Conservation (phyloP, 2,797 vertebrate genomes). For the Liasis olivaceus region DNA sequence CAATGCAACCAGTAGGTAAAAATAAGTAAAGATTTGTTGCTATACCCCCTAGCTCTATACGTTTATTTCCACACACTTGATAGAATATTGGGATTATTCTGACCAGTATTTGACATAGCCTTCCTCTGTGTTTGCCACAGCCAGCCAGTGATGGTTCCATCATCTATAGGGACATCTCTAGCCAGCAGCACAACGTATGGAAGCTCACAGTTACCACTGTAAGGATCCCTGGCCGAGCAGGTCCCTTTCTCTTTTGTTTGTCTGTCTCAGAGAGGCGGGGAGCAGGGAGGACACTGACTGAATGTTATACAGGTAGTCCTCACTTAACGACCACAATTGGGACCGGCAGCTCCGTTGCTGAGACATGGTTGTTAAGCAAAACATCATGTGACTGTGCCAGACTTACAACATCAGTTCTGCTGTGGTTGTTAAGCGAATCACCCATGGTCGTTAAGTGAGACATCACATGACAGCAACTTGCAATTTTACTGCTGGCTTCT, state of each 20-base stretch:
- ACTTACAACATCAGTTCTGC: neutral
- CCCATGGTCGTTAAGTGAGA: neutral
- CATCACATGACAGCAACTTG: neutral
- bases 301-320: neutral
- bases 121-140: constrained; percentile 9
- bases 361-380: neutral
- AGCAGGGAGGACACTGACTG: neutral
- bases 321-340: neutral
- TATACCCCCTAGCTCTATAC: neutral
- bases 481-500: neutral
- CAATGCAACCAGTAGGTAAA: neutral
- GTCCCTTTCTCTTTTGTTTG: neutral
- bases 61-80: neutral
- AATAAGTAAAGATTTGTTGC: neutral
- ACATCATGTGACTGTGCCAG: neutral
- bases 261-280: neutral
- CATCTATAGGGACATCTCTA: neutral
- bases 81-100: neutral
- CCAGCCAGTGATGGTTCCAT: no score
- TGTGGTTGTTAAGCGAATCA: neutral
- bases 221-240: neutral
- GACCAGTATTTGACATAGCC: neutral
- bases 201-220: neutral
- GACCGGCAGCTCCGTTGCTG: neutral
- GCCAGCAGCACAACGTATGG: neutral